phyloP scores from a whole-genome alignment of 2,888 invertebrate genomes.

The Thymelicus sylvestris region DNA sequence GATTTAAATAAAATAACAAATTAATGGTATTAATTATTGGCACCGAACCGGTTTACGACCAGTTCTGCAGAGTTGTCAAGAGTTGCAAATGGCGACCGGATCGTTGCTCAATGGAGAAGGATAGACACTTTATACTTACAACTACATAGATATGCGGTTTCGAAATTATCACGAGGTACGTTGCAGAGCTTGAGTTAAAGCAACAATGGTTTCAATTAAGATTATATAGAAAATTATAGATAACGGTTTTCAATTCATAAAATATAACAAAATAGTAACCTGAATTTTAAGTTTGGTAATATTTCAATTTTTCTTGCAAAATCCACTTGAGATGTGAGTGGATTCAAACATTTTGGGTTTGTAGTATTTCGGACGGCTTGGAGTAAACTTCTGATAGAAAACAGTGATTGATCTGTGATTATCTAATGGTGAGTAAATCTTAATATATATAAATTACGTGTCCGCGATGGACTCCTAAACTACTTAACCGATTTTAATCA shows the following conservation, averaged over 20 bases:
- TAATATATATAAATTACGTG: too few species aligned
- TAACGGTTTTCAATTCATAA: background rate
- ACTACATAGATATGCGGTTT: constrained; percentile 14
- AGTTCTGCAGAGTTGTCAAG: constrained; percentile 21
- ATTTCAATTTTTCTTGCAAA: background rate
- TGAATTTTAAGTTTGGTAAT: background rate
- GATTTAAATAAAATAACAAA: constrained; percentile 26
- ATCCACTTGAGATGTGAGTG: too few species aligned
- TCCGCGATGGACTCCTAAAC: too few species aligned
- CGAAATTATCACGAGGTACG: constrained; percentile 2
- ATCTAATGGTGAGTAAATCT: too few species aligned
- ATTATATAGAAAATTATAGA: background rate
- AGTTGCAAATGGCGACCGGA: constrained; percentile 25
- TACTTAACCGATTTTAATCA: too few species aligned
- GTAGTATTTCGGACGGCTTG: too few species aligned
- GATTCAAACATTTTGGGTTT: too few species aligned
- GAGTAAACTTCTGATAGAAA: too few species aligned
- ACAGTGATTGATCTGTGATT: too few species aligned
- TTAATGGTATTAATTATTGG: constrained; percentile 26
- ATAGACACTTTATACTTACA: background rate
- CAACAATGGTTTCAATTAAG: background rate
- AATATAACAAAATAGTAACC: background rate
- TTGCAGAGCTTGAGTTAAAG: background rate
- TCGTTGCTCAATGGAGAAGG: constrained; percentile 14
- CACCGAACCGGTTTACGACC: constrained; percentile 16